Base-by-base conservation (phyloP, 2,113 vertebrate genomes). In the Oncorhynchus gorbuscha region DNA sequence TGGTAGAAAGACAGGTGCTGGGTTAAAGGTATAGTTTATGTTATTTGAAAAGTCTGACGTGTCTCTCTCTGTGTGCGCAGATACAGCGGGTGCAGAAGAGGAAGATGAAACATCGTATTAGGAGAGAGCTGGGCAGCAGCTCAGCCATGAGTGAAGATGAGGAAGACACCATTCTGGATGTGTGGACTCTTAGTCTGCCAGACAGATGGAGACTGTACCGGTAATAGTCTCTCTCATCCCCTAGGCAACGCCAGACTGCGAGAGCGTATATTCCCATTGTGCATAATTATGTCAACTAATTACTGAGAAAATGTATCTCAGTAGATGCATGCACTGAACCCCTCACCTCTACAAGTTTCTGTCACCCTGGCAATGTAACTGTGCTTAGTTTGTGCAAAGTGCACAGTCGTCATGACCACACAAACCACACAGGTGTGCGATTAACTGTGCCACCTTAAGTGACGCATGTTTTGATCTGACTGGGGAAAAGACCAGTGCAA, bases 171-270 rank as follows among this genome's bases (percentile, higher is more conserved):
- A 71, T 96, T 73, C 66, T 62, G 7, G 86, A 98, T 30, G 28
- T 99, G 67, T 99, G 97, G 97, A 85, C 78, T 4, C 93, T 99
- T 45, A 84, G 84, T 62, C 78, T 91, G 62, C 83, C 16, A 61
- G 93, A 96, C 61, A 94, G 95, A 82, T 98, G 96, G 97, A 93
- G 79, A 82, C 95, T 99, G 69, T 99, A 99, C 90, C 95, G 97
- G 97, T 99, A 90, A 74, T 28, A 20, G 67, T 28, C 18, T 1
- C 45, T 32, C 26, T 59, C 22, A 18, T 66, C 39, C 78, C 70
- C 68, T 28, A 28, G 81, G 30, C 59, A 80, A 75, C 75, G 68
- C 58, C 16, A 0, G 65, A 32, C 74, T 78, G 51, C 12, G 14
- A 66, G 49, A 78, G 45, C 62, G 49, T 79, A 48, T 83, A 78